phyloP scores from a whole-genome alignment of 2,113 vertebrate species.

The Hippocampus barbouri region DNA sequence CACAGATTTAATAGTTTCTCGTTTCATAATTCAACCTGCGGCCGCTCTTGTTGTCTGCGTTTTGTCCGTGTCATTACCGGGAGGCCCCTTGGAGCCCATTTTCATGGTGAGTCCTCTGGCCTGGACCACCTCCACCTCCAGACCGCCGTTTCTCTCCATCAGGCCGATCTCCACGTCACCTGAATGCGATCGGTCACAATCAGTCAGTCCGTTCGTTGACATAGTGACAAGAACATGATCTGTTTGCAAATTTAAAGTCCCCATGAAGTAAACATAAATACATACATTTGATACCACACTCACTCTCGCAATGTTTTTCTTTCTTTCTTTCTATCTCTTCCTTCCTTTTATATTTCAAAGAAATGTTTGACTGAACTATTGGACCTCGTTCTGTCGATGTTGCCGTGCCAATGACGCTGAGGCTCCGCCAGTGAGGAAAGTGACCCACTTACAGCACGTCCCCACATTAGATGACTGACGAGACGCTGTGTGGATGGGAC shows the following conservation, averaged over 20 bases:
- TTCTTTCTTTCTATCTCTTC: too few relatives aligned
- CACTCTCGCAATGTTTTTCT: too few relatives aligned
- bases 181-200: constrained; percentile 43
- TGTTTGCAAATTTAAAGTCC: background rate
- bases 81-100: constrained; percentile 90
- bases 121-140: constrained; percentile 98
- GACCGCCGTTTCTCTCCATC: constrained; percentile 88
- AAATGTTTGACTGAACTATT: too few relatives aligned
- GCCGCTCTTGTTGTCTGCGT: background rate
- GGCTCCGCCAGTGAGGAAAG: constrained; percentile 39
- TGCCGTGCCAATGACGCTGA: constrained; percentile 51
- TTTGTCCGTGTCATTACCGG: constrained; percentile 73
- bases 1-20: constrained; percentile 11
- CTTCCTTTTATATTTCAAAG: too few relatives aligned
- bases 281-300: background rate
- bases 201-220: background rate
- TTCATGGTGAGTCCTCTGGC: constrained; percentile 93
- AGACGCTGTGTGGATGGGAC: background rate
- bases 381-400: constrained; percentile 40
- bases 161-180: constrained; percentile 95
- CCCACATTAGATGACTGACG: background rate
- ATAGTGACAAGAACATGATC: background rate
- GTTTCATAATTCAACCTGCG: constrained; percentile 20
- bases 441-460: constrained; percentile 53
- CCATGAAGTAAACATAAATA: background rate